These are phyloP conservation scores for Holothuria leucospilota DNA, from an alignment of 53 echinoderm and acorn worm genomes.

Conservation along the genomic window DNA sequence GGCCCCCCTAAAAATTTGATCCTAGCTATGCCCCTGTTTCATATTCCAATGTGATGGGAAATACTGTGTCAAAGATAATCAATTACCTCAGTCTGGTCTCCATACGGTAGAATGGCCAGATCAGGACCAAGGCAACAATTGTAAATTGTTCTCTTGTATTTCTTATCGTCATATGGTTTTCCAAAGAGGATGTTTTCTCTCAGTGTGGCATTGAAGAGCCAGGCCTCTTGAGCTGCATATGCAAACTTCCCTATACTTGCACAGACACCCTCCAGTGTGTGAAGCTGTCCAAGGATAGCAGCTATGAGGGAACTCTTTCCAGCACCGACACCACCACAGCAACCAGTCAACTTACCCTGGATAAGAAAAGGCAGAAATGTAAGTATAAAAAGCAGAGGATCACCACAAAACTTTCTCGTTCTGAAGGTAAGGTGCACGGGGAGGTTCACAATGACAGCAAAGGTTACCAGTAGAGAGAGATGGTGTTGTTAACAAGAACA, in stretches of 20 bases:
- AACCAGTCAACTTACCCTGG: conserved; percentile 85
- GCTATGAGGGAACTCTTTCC: conserved; percentile 92
- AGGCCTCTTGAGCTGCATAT: conserved; percentile 94
- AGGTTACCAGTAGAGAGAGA: too few species aligned
- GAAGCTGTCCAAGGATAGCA: conserved; percentile 90
- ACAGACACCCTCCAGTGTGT: conserved; percentile 79
- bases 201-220: conserved; percentile 95
- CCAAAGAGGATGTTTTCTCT: conserved; percentile 97
- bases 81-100: conserved; percentile 93
- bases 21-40: too few species aligned
- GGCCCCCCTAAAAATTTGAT: too few species aligned
- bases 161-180: conserved; percentile 70
- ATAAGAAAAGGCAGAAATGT: not conserved
- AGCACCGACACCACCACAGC: conserved; percentile 90
- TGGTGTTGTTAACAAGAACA: too few species aligned
- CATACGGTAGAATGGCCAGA: conserved; percentile 84
- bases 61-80: too few species aligned
- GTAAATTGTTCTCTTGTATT: conserved; percentile 67
- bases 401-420: not conserved
- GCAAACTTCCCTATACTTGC: conserved; percentile 79
- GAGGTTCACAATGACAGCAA: not conserved
- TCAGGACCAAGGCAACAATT: conserved; percentile 87
- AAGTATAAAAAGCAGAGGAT: not conserved
- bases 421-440: too few species aligned
- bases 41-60: too few species aligned